Conservation (phyloP, 2,888 invertebrate genomes). For the Aproaerema taeniolella region DNA sequence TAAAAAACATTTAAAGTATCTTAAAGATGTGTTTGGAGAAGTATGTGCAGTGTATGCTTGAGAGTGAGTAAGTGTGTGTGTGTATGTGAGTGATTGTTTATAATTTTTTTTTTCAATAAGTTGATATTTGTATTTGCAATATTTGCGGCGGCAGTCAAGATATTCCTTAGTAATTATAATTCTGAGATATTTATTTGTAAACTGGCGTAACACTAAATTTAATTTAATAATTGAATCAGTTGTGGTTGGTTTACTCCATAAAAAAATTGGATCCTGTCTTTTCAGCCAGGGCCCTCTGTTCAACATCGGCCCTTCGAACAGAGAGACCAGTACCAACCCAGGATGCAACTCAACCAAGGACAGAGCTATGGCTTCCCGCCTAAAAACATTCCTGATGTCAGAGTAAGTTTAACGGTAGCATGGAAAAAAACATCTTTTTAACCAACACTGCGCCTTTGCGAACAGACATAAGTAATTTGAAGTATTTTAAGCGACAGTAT, state of each 20-base stretch:
- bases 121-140: neutral
- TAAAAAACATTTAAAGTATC: no score
- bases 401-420: slow-evolving; percentile 20
- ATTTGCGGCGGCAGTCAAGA: neutral
- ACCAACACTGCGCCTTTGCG: no score
- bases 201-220: neutral
- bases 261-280: neutral
- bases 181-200: neutral
- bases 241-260: no score
- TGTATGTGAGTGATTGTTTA: no score
- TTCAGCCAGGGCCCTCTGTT: slow-evolving; percentile 12
- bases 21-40: no score
- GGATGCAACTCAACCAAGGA: slow-evolving; percentile 13
- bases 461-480: no score
- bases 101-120: no score
- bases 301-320: slow-evolving; percentile 14
- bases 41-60: no score
- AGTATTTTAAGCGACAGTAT: no score
- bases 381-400: slow-evolving; percentile 23
- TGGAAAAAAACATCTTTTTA: neutral
- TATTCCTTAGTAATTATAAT: neutral
- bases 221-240: neutral
- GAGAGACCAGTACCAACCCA: slow-evolving; percentile 12
- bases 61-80: no score
- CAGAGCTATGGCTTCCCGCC: slow-evolving; percentile 25